Base-by-base conservation (phyloP, 2,113 vertebrate genomes). In the Syngnathus typhle region DNA sequence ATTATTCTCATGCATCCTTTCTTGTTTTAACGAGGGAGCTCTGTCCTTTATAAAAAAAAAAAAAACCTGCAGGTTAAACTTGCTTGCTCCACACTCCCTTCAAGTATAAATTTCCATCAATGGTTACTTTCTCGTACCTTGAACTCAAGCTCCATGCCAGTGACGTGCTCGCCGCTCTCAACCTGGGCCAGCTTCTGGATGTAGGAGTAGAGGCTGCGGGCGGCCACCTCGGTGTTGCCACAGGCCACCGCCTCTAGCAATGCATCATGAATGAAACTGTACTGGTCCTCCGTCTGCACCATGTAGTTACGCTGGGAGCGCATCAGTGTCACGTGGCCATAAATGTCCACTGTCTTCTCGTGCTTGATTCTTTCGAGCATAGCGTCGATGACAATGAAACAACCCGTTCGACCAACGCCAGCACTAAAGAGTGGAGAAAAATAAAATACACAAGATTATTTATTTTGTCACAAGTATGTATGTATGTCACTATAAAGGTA, bases 241-340 rank as follows among this genome's bases (percentile, higher is more conserved):
- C 96, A 98, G 78, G 96, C 94, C 10, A 98, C 96, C 0, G 97
- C 97, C 88, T 99, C 97, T 23, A 98, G 93, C 91, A 99, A 90
- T 0, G 97, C 95, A 37, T 98, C 97, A 4, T 99, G 97, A 71
- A 98, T 98, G 86, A 98, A 99, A 92, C 95, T 97, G 91, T 98
- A 99, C 91, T 99, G 97, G 85, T 98, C 96, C 74, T 98, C 97
- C 0, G 97, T 98, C 92, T 99, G 97, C 51, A 99, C 96, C 97
- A 98, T 99, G 91, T 98, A 98, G 88, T 99, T 98, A 9, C 97
- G 88, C 86, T 99, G 97, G 0, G 97, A 93, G 47, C 97, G 90
- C 96, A 99, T 98, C 80, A 98, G 93, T 0, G 96, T 99, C 89
- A 99, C 96, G 0, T 98, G 96, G 4, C 96, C 96, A 0, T 98